These are phyloP conservation scores for Rhinoderma darwinii DNA, from an alignment of 2,113 vertebrate species.

Conservation along the genomic window DNA sequence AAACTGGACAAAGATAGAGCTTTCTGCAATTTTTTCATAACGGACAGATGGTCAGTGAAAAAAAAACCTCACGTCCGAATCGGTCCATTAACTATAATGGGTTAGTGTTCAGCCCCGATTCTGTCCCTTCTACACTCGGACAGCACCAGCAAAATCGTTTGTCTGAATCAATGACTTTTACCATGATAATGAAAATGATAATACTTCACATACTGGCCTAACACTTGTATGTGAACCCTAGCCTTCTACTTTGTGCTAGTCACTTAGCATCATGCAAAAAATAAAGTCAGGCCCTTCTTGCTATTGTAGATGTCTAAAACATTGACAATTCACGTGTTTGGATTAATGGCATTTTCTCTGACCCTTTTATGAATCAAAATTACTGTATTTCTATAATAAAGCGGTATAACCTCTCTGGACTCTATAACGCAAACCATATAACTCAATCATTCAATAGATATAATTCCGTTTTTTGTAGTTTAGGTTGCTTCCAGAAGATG, in stretches of 20 bases:
- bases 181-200: neutral
- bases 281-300: neutral
- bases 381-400: neutral
- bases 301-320: neutral
- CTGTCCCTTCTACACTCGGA: too few species aligned
- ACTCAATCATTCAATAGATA: neutral
- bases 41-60: too few species aligned
- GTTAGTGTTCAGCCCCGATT: too few species aligned
- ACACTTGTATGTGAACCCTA: neutral
- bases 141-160: too few species aligned
- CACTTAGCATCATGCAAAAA: neutral
- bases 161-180: too few species aligned
- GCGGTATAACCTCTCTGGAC: neutral
- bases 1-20: too few species aligned
- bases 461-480: neutral
- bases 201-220: neutral
- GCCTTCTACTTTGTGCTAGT: neutral
- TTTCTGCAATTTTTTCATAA: too few species aligned
- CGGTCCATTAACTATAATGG: too few species aligned
- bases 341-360: neutral
- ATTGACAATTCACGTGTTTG: neutral
- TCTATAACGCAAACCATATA: neutral
- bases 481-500: slow-evolving; percentile 40
- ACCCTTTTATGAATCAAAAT: slow-evolving; percentile 4
- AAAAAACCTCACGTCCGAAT: too few species aligned